These are phyloP conservation scores for Matsumurasca onukii DNA, from an alignment of 1,140 invertebrate species.

Conservation along the genomic window DNA sequence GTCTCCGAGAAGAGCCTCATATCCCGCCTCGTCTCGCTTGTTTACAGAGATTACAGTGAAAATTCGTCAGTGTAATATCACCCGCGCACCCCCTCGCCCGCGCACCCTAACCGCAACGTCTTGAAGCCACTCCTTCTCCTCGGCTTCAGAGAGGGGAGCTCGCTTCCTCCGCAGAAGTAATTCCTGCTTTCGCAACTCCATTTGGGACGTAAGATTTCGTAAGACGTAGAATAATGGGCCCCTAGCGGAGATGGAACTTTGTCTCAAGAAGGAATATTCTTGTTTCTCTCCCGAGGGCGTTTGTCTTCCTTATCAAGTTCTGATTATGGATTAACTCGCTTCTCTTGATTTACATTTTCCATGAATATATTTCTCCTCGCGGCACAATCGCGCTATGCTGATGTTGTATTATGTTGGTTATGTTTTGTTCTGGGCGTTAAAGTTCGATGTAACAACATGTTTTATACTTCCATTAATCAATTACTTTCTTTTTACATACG, in stretches of 20 bases:
- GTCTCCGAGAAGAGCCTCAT: neutral
- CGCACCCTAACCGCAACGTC: neutral
- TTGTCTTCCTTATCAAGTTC: constrained; percentile 22
- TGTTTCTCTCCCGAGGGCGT: constrained; percentile 21
- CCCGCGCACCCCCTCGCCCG: too few relatives aligned
- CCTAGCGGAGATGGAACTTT: constrained; percentile 29
- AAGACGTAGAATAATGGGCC: constrained; percentile 35
- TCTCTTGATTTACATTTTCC: constrained; percentile 11
- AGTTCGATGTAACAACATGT: too few relatives aligned
- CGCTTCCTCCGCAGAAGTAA: constrained; percentile 37
- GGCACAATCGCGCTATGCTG: neutral
- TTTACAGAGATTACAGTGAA: neutral
- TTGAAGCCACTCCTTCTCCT: constrained; percentile 1
- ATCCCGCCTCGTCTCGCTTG: neutral
- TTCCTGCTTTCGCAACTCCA: constrained; percentile 38
- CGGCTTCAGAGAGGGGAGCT: neutral
- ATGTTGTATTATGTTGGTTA: neutral
- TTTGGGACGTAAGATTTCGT: constrained; percentile 37
- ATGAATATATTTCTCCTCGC: neutral
- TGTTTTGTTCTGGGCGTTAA: too few relatives aligned
- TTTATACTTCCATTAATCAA: too few relatives aligned
- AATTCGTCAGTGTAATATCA: neutral
- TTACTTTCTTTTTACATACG: too few relatives aligned
- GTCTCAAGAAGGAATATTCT: constrained; percentile 22
- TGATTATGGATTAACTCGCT: constrained; percentile 15